Evolutionary conservation across 2,888 invertebrate genomes (phyloP), one percentile per base, ranked within the genome.

Genomic region (Drosophila percnosoma): DNA sequence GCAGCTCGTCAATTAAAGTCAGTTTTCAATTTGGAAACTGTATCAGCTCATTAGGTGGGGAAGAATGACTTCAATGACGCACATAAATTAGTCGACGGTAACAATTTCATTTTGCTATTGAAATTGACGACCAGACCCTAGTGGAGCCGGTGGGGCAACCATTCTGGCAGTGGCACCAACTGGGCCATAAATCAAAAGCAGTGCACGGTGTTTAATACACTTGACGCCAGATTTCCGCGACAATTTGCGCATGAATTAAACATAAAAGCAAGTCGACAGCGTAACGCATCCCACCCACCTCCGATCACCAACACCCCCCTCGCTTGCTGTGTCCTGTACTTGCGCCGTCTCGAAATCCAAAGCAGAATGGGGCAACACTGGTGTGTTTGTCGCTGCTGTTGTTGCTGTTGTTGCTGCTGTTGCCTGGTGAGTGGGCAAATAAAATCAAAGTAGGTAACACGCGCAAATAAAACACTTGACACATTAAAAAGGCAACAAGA

Each of bases 361-460:
- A 60, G 31, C 40, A 4, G 73, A 53, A 38, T 38, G 62, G 49
- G 53, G 36, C 55, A 34, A 40, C 36, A 42, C 69, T 36, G 51
- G 2, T 68, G 34, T 58, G 58, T 34, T 42, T 54, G n/a, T 57
- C 51, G 29, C 59, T 55, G 40, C n/a, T 42, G 40, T 42, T 42
- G 40, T 40, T 40, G 42, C 1, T 42, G 13, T 0, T 45, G 21
- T 7, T 45, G 45, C 4, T 45, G 15, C 21, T 45, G 77, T 51
- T 73, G 65, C 45, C 61, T 63, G 64, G 67, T 73, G 59, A 83
- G 80, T 86, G 78, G 69, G 75, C 84, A 87, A 86, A 87, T 87
- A 86, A 87, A 87, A 87, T 87, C 87, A 87, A 87, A 87, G 87
- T 87, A 87, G 87, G 87, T 87, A 87, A 87, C 87, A 87, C 83